These are phyloP conservation scores for Creontiades dilutus DNA, from an alignment of 2,888 invertebrate genomes.

Conservation along the genomic window DNA sequence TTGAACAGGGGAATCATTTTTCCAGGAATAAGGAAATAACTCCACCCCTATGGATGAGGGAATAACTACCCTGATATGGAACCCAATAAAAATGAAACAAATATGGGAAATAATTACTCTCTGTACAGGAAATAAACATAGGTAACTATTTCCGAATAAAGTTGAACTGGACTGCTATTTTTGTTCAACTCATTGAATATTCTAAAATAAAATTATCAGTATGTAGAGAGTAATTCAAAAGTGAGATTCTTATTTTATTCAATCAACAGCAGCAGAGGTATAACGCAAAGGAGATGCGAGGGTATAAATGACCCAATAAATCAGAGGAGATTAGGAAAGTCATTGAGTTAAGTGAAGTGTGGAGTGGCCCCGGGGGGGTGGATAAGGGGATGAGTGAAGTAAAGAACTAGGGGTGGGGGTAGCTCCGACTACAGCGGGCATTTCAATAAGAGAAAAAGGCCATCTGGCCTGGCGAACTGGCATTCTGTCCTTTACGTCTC, in stretches of 20 bases:
- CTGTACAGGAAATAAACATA: too few species aligned
- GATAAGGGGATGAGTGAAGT: not conserved
- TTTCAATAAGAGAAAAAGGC: constrained; percentile 38
- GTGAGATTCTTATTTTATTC: not conserved
- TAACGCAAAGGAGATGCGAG: not conserved
- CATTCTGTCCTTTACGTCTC: constrained; percentile 5
- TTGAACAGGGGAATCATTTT: too few species aligned
- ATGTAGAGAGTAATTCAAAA: not conserved
- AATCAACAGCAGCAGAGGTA: constrained; percentile 23
- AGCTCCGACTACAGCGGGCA: not conserved
- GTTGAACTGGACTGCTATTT: too few species aligned
- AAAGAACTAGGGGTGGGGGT: not conserved
- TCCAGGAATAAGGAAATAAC: too few species aligned
- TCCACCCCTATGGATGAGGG: too few species aligned
- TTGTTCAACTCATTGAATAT: too few species aligned
- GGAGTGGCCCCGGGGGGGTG: not conserved
- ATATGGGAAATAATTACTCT: too few species aligned
- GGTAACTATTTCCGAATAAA: too few species aligned
- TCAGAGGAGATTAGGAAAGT: constrained; percentile 36
- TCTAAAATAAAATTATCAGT: too few species aligned
- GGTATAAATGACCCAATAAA: constrained; percentile 3
- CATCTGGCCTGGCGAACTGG: not conserved
- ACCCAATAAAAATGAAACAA: too few species aligned
- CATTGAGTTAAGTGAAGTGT: constrained; percentile 6
- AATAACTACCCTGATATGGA: too few species aligned